A percentile compares a stretch with the other conserved stretches of the same genome.
These are phyloP conservation scores for Elephantulus edwardii DNA, from an alignment of 2,113 vertebrate species.

Conservation along the genomic window DNA sequence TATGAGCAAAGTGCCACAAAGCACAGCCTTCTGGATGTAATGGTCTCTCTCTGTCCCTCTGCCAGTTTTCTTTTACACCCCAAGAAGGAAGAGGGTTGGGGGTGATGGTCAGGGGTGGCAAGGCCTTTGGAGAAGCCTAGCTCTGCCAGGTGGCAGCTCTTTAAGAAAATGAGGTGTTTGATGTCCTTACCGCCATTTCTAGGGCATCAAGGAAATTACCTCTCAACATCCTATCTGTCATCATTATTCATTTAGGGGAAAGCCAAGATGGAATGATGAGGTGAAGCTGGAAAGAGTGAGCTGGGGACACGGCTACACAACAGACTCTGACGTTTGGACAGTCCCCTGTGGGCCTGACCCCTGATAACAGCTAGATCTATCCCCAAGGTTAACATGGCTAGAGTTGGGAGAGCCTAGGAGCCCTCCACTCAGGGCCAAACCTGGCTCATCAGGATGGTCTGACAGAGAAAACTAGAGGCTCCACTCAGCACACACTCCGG, in stretches of 20 bases:
- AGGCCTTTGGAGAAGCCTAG: background rate
- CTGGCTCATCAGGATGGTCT: background rate
- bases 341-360: background rate
- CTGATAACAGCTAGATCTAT: background rate
- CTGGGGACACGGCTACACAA: background rate
- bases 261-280: background rate
- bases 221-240: background rate
- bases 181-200: background rate
- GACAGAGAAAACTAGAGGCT: background rate
- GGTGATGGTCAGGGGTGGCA: background rate
- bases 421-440: background rate
- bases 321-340: no score
- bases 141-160: background rate
- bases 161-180: background rate
- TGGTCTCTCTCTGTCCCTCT: background rate
- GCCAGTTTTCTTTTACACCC: background rate
- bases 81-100: background rate
- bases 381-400: background rate
- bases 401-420: background rate
- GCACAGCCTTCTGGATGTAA: accelerated
- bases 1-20: background rate
- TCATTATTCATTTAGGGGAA: background rate
- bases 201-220: background rate
- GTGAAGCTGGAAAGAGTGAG: background rate
- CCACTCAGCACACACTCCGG: background rate